phyloP scores from a whole-genome alignment of 2,888 invertebrate species.

The Acleris literana region DNA sequence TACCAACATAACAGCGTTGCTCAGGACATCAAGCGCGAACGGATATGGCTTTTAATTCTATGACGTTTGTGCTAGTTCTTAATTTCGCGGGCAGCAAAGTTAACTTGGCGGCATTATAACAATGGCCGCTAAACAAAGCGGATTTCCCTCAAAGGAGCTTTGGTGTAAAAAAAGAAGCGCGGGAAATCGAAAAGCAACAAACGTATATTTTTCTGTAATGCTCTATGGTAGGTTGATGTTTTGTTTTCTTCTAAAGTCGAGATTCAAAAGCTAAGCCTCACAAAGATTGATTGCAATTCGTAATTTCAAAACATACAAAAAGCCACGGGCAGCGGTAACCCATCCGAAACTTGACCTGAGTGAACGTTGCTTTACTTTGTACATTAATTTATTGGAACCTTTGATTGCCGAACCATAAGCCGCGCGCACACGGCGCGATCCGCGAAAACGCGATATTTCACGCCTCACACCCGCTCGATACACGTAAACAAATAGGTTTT shows the following conservation, averaged over 20 bases:
- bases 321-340: conserved; percentile 2
- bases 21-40: conserved; percentile 1
- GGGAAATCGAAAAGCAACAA: conserved; percentile 39
- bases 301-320: conserved; percentile 1
- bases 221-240: conserved; percentile 4
- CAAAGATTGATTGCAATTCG: neutral
- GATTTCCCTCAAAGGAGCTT: conserved; percentile 51
- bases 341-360: conserved; percentile 1
- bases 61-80: conserved; percentile 8
- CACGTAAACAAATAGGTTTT: conserved; percentile 64
- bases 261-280: no score
- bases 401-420: conserved; percentile 39
- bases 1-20: conserved; percentile 18
- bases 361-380: conserved; percentile 13
- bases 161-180: conserved; percentile 45
- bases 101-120: conserved; percentile 41
- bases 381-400: conserved; percentile 29
- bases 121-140: conserved; percentile 53
- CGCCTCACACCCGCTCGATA: conserved; percentile 43
- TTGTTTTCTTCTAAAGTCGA: no score
- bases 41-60: conserved; percentile 12
- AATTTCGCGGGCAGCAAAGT: conserved; percentile 25
- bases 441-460: conserved; percentile 45
- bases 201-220: conserved; percentile 30
- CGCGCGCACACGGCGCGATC: conserved; percentile 35